Evolutionary conservation across 2,113 vertebrate species (phyloP).

Genomic region (Embiotoca jacksoni): DNA sequence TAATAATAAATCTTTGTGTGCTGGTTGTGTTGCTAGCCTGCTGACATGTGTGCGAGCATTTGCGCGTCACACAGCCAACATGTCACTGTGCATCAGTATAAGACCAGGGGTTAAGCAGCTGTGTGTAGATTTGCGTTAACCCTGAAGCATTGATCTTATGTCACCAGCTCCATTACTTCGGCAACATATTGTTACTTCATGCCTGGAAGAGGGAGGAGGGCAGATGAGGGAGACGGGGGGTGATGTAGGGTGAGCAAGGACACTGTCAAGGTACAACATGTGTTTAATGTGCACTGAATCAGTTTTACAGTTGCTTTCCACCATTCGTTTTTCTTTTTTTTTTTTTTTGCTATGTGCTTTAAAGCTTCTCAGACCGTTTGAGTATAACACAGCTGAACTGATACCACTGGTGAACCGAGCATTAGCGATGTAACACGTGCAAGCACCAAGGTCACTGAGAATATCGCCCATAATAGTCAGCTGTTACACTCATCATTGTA

Average conservation of each 20-base stretch:
- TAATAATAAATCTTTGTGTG: slow-evolving; percentile 17
- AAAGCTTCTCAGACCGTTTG: slow-evolving; percentile 28
- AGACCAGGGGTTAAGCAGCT: slow-evolving; percentile 72
- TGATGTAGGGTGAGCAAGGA: slow-evolving; percentile 64
- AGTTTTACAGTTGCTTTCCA: slow-evolving; percentile 39
- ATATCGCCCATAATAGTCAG: slow-evolving; percentile 48
- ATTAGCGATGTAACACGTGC: slow-evolving; percentile 32
- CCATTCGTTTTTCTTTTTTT: slow-evolving; percentile 16
- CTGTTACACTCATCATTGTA: slow-evolving; percentile 40
- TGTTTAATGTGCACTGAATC: slow-evolving; percentile 55
- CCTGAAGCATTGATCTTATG: slow-evolving; percentile 83
- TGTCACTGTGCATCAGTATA: slow-evolving; percentile 61
- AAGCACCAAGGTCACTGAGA: slow-evolving; percentile 70
- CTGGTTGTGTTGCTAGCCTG: background rate
- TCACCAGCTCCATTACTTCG: slow-evolving; percentile 79
- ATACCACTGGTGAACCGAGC: slow-evolving; percentile 37
- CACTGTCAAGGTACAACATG: slow-evolving; percentile 66
- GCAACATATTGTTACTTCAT: slow-evolving; percentile 76
- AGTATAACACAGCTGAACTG: slow-evolving; percentile 40
- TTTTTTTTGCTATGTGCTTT: slow-evolving; percentile 6
- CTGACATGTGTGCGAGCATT: slow-evolving; percentile 37
- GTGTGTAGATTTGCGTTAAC: slow-evolving; percentile 79
- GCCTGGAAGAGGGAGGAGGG: slow-evolving; percentile 44
- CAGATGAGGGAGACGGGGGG: slow-evolving; percentile 13
- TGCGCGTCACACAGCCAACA: slow-evolving; percentile 32